phyloP scores from a whole-genome alignment of 2,797 vertebrate genomes.

The Simalia tracyae region DNA sequence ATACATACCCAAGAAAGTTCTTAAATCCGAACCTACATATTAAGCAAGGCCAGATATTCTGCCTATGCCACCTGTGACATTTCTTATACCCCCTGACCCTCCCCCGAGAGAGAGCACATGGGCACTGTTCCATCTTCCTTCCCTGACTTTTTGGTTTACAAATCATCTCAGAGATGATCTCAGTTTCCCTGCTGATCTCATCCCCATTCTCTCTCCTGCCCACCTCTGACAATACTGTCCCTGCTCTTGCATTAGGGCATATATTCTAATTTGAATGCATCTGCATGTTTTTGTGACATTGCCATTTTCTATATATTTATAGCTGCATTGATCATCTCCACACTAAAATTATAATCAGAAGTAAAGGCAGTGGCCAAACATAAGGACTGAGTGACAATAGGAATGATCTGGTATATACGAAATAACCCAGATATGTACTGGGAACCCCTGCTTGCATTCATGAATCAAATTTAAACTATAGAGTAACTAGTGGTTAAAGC shows the following conservation, averaged over 20 bases:
- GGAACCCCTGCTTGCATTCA: background rate
- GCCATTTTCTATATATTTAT: background rate
- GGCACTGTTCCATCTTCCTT: background rate
- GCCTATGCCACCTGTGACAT: too few species aligned
- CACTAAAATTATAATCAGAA: background rate
- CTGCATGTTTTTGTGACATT: background rate
- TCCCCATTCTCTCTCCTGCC: background rate
- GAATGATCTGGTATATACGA: background rate
- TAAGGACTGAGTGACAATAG: background rate
- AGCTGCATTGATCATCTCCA: background rate
- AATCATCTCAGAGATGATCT: background rate
- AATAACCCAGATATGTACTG: background rate
- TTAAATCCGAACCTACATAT: background rate
- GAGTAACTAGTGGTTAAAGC: background rate
- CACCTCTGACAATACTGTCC: background rate
- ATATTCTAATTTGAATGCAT: too few species aligned
- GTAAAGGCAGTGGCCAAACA: background rate
- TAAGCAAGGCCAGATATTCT: background rate
- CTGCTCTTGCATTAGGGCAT: too few species aligned
- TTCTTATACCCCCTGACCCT: background rate
- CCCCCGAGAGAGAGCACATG: background rate
- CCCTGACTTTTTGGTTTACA: background rate
- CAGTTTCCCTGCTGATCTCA: background rate
- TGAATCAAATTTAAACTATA: background rate
- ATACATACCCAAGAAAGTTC: background rate